phyloP scores from a whole-genome alignment of 1,140 invertebrate genomes.

The Brachionus plicatilis region DNA sequence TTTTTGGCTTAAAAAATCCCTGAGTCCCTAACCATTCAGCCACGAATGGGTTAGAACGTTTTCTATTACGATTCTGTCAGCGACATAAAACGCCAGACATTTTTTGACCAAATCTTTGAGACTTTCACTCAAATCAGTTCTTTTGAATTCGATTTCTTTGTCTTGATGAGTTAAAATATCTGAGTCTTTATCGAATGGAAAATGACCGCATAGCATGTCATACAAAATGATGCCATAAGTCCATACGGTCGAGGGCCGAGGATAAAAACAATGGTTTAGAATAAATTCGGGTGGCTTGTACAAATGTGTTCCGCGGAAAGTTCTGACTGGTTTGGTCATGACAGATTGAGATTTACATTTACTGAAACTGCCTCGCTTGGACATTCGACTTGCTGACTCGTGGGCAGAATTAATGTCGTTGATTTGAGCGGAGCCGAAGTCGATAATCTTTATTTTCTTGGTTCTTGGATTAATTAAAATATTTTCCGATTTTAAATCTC shows the following conservation, averaged over 20 bases:
- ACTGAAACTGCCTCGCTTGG: background rate
- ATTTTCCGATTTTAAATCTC: constrained; percentile 35
- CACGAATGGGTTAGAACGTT: background rate
- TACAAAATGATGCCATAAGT: constrained; percentile 24
- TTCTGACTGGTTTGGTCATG: background rate
- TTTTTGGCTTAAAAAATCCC: background rate
- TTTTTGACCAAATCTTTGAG: constrained; percentile 9
- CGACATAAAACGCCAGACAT: constrained; percentile 25
- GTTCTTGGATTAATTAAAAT: constrained; percentile 15
- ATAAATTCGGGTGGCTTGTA: constrained; percentile 30
- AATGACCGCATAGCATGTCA: constrained; percentile 29
- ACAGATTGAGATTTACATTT: constrained; percentile 13
- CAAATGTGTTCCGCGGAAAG: constrained; percentile 21
- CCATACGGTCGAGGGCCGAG: constrained; percentile 26
- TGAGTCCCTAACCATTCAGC: background rate
- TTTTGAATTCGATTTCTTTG: constrained; percentile 6
- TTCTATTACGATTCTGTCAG: constrained; percentile 4
- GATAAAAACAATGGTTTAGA: background rate
- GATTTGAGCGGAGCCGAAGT: constrained; percentile 13
- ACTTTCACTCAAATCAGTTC: constrained; percentile 17
- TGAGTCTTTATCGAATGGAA: constrained; percentile 29
- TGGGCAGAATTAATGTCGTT: background rate
- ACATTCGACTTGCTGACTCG: background rate
- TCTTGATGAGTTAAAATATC: constrained; percentile 30
- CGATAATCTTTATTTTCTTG: constrained; percentile 29